These are phyloP conservation scores for Venusia cambrica DNA, from an alignment of 2,888 invertebrate genomes.

Conservation along the genomic window DNA sequence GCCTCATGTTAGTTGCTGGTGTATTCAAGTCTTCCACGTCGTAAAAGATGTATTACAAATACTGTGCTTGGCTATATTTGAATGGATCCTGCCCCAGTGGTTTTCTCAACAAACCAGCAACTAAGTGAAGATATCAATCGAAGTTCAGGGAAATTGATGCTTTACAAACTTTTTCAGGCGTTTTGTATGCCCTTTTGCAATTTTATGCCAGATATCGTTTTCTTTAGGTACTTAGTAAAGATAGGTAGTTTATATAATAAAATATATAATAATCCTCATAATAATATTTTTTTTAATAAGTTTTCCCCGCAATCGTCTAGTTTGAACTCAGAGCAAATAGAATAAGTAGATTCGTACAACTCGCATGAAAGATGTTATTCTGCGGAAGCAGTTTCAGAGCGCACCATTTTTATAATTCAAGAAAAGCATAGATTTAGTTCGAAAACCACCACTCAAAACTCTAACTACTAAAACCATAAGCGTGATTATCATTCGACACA, in stretches of 20 bases:
- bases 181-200: too few species aligned
- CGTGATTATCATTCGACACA: conserved; percentile 66
- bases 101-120: conserved; percentile 60
- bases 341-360: conserved; percentile 25
- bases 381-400: conserved; percentile 35
- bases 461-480: conserved; percentile 75
- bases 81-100: conserved; percentile 18
- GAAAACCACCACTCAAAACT: conserved; percentile 71
- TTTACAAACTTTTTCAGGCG: conserved; percentile 13
- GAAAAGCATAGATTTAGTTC: conserved; percentile 68
- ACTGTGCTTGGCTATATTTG: conserved; percentile 8
- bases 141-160: conserved; percentile 22
- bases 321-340: conserved; percentile 20
- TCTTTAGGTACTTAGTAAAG: too few species aligned
- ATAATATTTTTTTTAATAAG: too few species aligned
- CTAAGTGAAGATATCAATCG: conserved; percentile 43
- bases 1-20: conserved; percentile 68
- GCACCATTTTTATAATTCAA: conserved; percentile 53
- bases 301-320: conserved; percentile 24
- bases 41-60: conserved; percentile 21
- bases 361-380: conserved; percentile 23
- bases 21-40: conserved; percentile 53
- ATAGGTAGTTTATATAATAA: too few species aligned
- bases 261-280: too few species aligned
- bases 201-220: too few species aligned